Evolutionary conservation across 1,140 invertebrate species (phyloP), one percentile per base, ranked within the genome.

Genomic region (Calephelis nemesis): DNA sequence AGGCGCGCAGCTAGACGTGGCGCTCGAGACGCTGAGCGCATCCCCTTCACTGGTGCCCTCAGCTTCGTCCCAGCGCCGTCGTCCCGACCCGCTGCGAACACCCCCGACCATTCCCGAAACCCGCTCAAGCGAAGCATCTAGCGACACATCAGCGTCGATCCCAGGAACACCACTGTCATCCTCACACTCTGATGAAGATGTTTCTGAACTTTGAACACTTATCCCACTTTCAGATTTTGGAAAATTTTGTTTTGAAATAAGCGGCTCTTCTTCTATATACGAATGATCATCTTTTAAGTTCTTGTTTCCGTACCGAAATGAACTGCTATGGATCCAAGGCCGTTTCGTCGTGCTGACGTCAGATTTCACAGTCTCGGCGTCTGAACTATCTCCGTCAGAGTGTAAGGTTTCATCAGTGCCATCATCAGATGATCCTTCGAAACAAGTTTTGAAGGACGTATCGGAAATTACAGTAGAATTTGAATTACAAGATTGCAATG

Each of bases 1-100:
- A 10, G 88, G 85, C 15, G 87, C 86, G 68, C 85, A 90, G 74
- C 88, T 91, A 4, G 87, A 90, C 10, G 88, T 83, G 7, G 88
- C 87, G 67, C 87, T 90, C 54, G 87, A 89, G 7, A 91, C 74
- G 78, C 88, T 91, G 45, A 91, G 75, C 40, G 88, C 88, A 54
- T 91, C 88, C 5, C 83, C 84, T 49, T 91, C 88, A 67, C 87
- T 90, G 7, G 83, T 82, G 39, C 84, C 87, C 62, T 91, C 88
- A 49, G 76, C 65, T 74, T 91, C 88, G 73, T 91, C 88, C 88
- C 88, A 91, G 63, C 88, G 82, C 73, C 87, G 83, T 39, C 88
- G 81, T 79, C 83, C 85, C 78, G 88, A 91, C 87, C 88, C 88
- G 81, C 88, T 91, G 88, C 87, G 82, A 91, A 90, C 88, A 90